Evolutionary conservation across 2,113 vertebrate genomes (phyloP).

Genomic region (Clarias batrachus): DNA sequence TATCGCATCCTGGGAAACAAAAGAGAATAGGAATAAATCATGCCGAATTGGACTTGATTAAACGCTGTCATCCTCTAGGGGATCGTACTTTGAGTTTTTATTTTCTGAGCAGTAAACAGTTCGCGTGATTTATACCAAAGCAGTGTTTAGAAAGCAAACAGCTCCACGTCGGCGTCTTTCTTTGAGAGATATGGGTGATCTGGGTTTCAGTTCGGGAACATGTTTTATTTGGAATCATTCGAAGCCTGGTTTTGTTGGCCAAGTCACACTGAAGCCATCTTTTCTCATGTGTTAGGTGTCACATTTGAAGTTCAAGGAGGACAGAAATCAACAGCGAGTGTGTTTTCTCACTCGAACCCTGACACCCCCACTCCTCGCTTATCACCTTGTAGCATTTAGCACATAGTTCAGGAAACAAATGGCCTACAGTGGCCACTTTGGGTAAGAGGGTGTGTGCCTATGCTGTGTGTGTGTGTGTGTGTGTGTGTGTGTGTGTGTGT

Average conservation of each 20-base stretch:
- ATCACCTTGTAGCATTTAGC: constrained; percentile 81
- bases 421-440: constrained; percentile 56
- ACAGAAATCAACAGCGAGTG: constrained; percentile 46
- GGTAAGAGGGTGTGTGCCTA: constrained; percentile 17
- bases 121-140: constrained; percentile 31
- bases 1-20: constrained; percentile 34
- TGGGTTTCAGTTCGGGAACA: constrained; percentile 15
- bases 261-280: not conserved
- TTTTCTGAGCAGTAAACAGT: constrained; percentile 45
- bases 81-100: constrained; percentile 29
- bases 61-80: constrained; percentile 26
- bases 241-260: constrained; percentile 6
- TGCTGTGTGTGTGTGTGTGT: constrained; percentile 26
- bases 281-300: constrained; percentile 24
- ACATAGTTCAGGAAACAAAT: constrained; percentile 85
- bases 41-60: constrained; percentile 24
- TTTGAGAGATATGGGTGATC: constrained; percentile 35
- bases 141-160: constrained; percentile 52
- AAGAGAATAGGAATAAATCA: constrained; percentile 31
- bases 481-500: constrained; percentile 33
- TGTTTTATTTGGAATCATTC: constrained; percentile 13
- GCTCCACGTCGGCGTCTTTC: constrained; percentile 3
- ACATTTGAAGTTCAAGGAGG: constrained; percentile 65
- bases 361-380: constrained; percentile 60
- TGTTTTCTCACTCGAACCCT: constrained; percentile 46